These are phyloP conservation scores for Anguilla pacifica DNA, from an alignment of 2,797 vertebrate genomes.

Conservation along the genomic window DNA sequence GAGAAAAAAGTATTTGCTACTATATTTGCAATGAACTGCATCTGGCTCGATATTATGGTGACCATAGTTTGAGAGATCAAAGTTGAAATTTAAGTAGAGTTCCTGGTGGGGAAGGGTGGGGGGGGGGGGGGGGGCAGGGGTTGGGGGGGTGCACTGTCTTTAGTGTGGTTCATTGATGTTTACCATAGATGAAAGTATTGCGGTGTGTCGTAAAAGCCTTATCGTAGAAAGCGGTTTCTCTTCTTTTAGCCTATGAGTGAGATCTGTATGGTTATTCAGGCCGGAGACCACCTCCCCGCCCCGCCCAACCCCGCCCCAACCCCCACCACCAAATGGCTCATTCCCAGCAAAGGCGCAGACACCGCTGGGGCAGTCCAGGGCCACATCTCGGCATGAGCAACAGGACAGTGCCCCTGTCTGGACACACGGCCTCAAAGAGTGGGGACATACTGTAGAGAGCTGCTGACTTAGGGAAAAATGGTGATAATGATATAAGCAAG, in stretches of 20 bases:
- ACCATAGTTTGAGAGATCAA: neutral
- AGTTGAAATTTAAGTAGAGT: neutral
- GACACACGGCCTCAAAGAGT: neutral
- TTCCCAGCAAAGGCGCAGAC: neutral
- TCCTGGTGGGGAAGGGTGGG: neutral
- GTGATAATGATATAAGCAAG: neutral
- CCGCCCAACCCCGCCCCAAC: neutral
- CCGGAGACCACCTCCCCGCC: neutral
- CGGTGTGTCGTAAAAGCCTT: conserved; percentile 11
- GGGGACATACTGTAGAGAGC: neutral
- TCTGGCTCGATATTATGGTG: neutral
- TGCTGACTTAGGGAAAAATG: neutral
- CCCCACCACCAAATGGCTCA: neutral
- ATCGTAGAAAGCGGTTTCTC: conserved; percentile 2
- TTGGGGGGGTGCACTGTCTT: neutral
- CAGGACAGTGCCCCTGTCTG: neutral
- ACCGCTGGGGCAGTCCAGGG: neutral
- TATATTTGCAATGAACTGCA: neutral
- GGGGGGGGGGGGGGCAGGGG: too few relatives aligned
- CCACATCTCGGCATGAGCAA: neutral
- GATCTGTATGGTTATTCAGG: neutral
- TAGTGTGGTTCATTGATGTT: neutral
- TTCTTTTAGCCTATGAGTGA: neutral
- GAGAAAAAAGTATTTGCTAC: neutral
- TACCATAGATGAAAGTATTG: neutral